Percentiles rank a stretch among this genome's conserved stretches.
Evolutionary conservation across 2,797 vertebrate species (phyloP).

Genomic region (Catamblyrhynchus diadema): DNA sequence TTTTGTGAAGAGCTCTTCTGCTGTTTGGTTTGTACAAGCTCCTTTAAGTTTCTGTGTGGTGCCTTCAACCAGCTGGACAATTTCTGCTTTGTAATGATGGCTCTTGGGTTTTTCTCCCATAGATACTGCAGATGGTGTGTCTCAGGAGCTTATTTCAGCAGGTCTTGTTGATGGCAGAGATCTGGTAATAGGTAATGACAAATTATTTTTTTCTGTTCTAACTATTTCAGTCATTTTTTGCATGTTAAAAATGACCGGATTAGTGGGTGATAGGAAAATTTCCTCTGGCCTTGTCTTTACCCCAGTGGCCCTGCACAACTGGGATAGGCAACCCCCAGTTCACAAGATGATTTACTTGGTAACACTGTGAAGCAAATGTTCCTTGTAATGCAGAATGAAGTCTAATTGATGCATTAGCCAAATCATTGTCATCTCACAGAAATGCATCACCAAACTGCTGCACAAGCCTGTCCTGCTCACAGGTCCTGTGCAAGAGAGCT

Average conservation of each 20-base stretch:
- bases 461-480: background rate
- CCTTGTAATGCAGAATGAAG: background rate
- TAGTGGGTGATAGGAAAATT: background rate
- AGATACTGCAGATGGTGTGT: slow-evolving; percentile 98
- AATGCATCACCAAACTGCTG: background rate
- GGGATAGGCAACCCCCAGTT: background rate
- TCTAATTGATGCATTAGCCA: background rate
- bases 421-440: background rate
- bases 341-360: background rate
- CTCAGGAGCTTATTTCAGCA: slow-evolving; percentile 96
- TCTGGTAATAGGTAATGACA: slow-evolving; percentile 90
- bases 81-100: background rate
- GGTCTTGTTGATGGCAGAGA: slow-evolving; percentile 97
- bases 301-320: background rate
- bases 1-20: background rate
- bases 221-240: background rate
- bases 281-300: background rate
- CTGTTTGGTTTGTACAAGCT: background rate
- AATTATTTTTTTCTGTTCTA: background rate
- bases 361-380: background rate
- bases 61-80: background rate
- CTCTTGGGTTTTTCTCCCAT: slow-evolving; percentile 48
- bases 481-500: background rate
- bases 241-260: background rate
- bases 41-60: background rate